A percentile compares a stretch with the other conserved stretches of the same genome.
These are phyloP conservation scores for Drosophila anomalata DNA, from an alignment of 2,888 invertebrate species.

Conservation along the genomic window DNA sequence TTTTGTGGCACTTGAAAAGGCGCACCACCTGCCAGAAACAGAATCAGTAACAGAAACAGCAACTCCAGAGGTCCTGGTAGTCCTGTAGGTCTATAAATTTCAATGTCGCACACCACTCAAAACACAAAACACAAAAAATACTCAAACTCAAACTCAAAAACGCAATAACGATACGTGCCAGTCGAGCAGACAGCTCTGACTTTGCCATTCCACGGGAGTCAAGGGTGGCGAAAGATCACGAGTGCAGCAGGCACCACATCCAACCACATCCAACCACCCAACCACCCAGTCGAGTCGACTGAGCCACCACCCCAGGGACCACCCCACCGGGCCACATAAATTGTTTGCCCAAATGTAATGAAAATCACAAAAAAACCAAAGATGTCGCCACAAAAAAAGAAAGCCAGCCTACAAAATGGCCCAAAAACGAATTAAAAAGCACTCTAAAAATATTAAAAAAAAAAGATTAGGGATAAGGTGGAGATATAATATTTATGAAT, in stretches of 20 bases:
- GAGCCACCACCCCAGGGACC: slow-evolving; percentile 10
- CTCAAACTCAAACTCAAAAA: not conserved
- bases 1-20: slow-evolving; percentile 32
- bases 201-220: slow-evolving; percentile 24
- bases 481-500: not conserved
- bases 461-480: not conserved
- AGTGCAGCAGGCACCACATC: slow-evolving; percentile 16
- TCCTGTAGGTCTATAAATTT: slow-evolving; percentile 64
- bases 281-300: not conserved
- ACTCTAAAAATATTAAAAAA: slow-evolving; percentile 9
- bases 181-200: slow-evolving; percentile 33
- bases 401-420: not conserved
- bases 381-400: not conserved
- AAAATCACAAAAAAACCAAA: slow-evolving; percentile 52
- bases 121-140: slow-evolving; percentile 1
- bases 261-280: slow-evolving; percentile 3
- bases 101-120: slow-evolving; percentile 64
- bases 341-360: slow-evolving; percentile 64
- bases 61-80: slow-evolving; percentile 24
- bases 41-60: not conserved
- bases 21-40: slow-evolving; percentile 28
- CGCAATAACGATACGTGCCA: slow-evolving; percentile 15
- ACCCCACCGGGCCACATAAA: slow-evolving; percentile 53
- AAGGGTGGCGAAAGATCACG: slow-evolving; percentile 38
- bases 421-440: not conserved